Evolutionary conservation across 35 echinoderm and acorn worm genomes (phyloP), one percentile per base, ranked within the genome.

Genomic region (Ophioderma brevispina): DNA sequence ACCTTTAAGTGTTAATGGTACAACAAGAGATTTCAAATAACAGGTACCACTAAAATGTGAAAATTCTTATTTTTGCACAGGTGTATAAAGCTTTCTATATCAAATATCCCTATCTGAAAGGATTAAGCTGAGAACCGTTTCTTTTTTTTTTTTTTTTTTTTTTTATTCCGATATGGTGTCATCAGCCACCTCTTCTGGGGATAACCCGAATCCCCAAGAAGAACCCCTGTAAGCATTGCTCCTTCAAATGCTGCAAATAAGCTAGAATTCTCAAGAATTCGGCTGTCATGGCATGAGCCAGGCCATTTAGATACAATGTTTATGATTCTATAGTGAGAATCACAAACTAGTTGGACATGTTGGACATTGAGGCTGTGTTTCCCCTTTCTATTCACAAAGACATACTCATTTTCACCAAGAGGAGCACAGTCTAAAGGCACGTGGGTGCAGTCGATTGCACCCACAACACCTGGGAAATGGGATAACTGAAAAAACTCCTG

Each of bases 311-410:
- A 14, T 6, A 81, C 80, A 11, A 81, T 31, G 38, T 81, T 81
- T 56, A 21, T 80, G 0, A 88, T 88, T 42, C 37, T 40, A 23
- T 37, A 79, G 23, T 88, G 0, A 0, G 86, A 36, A 42, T 88
- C 86, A 70, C 86, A 88, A 33, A 88, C 43, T 2, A 88, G 75
- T 80, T 88, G 86, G n/a, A n/a, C n/a, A n/a, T n/a, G n/a, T n/a
- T n/a, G n/a, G 33, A 88, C 41, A 39, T 88, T 88, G 13, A 88
- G 15, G 56, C 50, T 50, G 33, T 89, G 77, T 0, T 15, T 23
- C 15, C 87, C 52, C 42, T 89, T 89, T 3, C 87, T 28, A 38
- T 82, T 89, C 15, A 89, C 76, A 36, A 35, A 89, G n/a, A 43
- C 32, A 31, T 18, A 55, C 43, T 89, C 87, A 5, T 82, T 40